Evolutionary conservation across 2,113 vertebrate genomes (phyloP).

Genomic region (Pleuronectes platessa): DNA sequence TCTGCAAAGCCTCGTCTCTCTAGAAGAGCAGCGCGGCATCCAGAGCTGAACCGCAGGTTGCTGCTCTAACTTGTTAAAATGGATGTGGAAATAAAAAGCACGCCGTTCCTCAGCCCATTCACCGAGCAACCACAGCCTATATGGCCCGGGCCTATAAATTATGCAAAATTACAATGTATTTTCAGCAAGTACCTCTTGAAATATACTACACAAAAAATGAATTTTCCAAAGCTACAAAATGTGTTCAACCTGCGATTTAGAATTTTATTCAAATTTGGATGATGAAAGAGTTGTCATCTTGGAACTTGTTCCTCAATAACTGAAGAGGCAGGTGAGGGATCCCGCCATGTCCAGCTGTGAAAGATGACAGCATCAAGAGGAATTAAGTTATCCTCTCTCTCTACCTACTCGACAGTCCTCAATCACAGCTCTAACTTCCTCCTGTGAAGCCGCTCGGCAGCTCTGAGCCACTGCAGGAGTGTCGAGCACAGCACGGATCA

Average conservation of each 20-base stretch:
- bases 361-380: slow-evolving; percentile 6
- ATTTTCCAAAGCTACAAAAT: too few species aligned
- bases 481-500: slow-evolving; percentile 16
- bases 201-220: too few species aligned
- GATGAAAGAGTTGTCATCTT: not conserved
- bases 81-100: too few species aligned
- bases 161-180: too few species aligned
- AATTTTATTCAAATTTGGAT: not conserved
- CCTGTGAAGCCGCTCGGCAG: slow-evolving; percentile 21
- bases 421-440: not conserved
- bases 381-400: slow-evolving; percentile 4
- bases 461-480: slow-evolving; percentile 18
- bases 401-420: slow-evolving; percentile 13
- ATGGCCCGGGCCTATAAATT: too few species aligned
- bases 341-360: slow-evolving; percentile 1
- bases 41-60: too few species aligned
- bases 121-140: too few species aligned
- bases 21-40: too few species aligned
- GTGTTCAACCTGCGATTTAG: not conserved
- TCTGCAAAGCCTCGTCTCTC: too few species aligned
- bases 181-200: too few species aligned
- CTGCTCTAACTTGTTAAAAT: too few species aligned
- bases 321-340: slow-evolving; percentile 11
- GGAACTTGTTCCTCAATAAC: not conserved
- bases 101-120: too few species aligned